Evolutionary conservation across 2,797 vertebrate genomes (phyloP).

Genomic region (Takifugu ocellatus): DNA sequence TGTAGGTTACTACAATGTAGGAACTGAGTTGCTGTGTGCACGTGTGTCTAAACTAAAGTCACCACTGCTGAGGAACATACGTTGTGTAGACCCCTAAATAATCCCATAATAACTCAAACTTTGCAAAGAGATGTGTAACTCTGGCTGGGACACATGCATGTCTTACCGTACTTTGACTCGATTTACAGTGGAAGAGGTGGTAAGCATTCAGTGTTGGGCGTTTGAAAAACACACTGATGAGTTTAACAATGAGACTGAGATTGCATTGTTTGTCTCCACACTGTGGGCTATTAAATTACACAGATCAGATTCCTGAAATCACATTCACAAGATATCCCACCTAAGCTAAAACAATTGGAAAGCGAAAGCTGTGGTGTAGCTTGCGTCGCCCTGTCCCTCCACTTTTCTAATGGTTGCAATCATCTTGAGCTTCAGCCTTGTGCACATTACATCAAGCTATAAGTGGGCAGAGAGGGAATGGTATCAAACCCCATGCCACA

Average conservation of each 20-base stretch:
- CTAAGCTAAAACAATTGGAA: slow-evolving; percentile 38
- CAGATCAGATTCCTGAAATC: slow-evolving; percentile 35
- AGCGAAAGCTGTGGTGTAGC: slow-evolving; percentile 29
- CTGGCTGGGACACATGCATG: background rate
- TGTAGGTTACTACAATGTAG: slow-evolving; percentile 68
- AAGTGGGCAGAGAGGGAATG: slow-evolving; percentile 48
- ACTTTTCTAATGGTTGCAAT: slow-evolving; percentile 51
- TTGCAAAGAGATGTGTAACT: slow-evolving; percentile 17
- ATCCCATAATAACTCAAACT: slow-evolving; percentile 35
- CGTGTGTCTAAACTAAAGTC: slow-evolving; percentile 23
- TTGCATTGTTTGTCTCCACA: background rate
- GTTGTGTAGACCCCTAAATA: slow-evolving; percentile 24
- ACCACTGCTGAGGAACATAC: slow-evolving; percentile 18
- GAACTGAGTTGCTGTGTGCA: slow-evolving; percentile 53
- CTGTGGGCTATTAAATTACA: slow-evolving; percentile 38
- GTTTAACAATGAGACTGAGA: slow-evolving; percentile 33
- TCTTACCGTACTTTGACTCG: no score
- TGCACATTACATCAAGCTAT: slow-evolving; percentile 57
- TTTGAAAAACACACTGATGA: slow-evolving; percentile 39
- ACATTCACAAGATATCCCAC: slow-evolving; percentile 42
- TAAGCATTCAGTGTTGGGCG: slow-evolving; percentile 22
- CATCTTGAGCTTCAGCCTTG: slow-evolving; percentile 39
- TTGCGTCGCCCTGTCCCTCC: slow-evolving; percentile 18
- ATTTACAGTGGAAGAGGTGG: no score
- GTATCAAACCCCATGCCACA: slow-evolving; percentile 52